phyloP scores from a whole-genome alignment of 35 echinoderm and acorn worm genomes.

The Apostichopus japonicus region DNA sequence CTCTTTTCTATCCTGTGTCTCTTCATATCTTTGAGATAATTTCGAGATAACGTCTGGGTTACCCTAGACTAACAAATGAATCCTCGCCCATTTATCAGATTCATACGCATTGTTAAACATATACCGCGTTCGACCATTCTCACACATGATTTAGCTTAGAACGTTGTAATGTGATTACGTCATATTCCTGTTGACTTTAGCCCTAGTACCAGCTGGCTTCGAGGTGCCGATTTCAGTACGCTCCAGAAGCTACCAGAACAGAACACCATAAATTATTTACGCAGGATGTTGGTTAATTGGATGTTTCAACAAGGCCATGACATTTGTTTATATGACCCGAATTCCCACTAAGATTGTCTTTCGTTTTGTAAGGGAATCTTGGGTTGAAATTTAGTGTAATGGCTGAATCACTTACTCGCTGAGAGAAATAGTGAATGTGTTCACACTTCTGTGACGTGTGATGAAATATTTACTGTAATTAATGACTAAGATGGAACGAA shows the following conservation, averaged over 20 bases:
- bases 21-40: not conserved
- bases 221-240: conserved; percentile 20
- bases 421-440: not conserved
- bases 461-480: conserved; percentile 5
- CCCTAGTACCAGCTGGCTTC: conserved; percentile 24
- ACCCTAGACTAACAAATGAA: conserved; percentile 1
- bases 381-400: not conserved
- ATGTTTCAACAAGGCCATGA: conserved; percentile 16
- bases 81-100: conserved; percentile 1
- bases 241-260: not conserved
- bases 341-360: conserved; percentile 5
- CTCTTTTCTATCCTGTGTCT: no score
- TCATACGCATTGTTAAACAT: conserved; percentile 21
- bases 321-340: conserved; percentile 16
- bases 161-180: conserved; percentile 35
- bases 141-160: not conserved
- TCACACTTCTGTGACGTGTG: not conserved
- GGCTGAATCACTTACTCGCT: not conserved
- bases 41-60: not conserved
- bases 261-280: conserved; percentile 23
- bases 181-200: conserved; percentile 41
- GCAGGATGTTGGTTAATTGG: conserved; percentile 20
- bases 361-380: not conserved
- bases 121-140: not conserved
- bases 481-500: not conserved